Evolutionary conservation across 2,113 vertebrate genomes (phyloP).

Genomic region (Gopherus flavomarginatus): DNA sequence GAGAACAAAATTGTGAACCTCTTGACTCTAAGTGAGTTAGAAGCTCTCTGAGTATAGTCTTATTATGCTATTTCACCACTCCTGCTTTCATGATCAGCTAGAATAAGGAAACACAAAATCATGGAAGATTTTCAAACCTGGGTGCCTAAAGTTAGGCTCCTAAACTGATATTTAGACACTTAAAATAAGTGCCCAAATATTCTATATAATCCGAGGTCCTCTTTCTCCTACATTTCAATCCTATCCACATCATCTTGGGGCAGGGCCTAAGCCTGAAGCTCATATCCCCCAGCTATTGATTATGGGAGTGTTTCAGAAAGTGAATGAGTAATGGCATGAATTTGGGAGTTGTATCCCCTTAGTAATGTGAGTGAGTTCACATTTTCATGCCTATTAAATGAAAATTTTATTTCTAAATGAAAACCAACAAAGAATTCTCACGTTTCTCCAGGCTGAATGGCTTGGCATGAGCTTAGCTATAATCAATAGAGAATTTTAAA

Average conservation of each 20-base stretch:
- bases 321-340: no score
- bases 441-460: neutral
- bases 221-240: no score
- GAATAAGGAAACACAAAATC: accelerated
- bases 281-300: no score
- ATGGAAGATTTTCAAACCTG: neutral
- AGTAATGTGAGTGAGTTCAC: no score
- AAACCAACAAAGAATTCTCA: no score
- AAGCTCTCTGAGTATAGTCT: neutral
- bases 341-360: no score
- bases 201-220: neutral
- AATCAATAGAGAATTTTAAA: neutral
- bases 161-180: no score
- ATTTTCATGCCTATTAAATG: no score
- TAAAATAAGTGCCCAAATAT: neutral
- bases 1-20: neutral
- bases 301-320: no score
- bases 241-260: no score
- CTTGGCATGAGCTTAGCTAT: neutral
- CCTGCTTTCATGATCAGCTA: neutral
- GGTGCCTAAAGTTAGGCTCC: neutral
- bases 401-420: no score
- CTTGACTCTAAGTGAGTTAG: neutral
- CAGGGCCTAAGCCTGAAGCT: no score
- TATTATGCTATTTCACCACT: neutral